Base-by-base conservation (phyloP, 2,888 invertebrate genomes). In the Epinotia bilunana region DNA sequence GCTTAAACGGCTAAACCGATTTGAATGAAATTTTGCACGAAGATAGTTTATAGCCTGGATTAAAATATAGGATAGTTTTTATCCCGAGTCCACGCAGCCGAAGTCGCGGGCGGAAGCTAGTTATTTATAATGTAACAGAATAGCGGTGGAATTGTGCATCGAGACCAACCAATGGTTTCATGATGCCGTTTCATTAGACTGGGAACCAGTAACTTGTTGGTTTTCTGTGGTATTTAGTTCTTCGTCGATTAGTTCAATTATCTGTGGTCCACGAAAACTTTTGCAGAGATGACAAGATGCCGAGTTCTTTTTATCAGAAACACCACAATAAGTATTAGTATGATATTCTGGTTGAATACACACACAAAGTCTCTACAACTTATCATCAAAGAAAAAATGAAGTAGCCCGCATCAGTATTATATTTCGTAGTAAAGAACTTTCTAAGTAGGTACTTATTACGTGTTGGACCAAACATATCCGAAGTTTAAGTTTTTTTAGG, bases 261-360 rank as follows among this genome's bases (percentile, higher is more conserved):
- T n/a, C n/a, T 53, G 53, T 53, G 53, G 1, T 53, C 7, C n/a
- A n/a, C 53, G 53, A 53, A 61, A 61, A 61, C 3, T n/a, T 28
- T 61, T 28, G 61, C n/a, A n/a, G 33, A 9, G 33, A 61, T 61
- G 61, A 61, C 61, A 61, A n/a, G 33, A 3, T 61, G 33, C n/a
- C 33, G 7, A 13, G 33, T n/a, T 53, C 13, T 53, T n/a, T 53
- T 7, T n/a, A n/a, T 53, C 7, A n/a, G 12, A 46, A 13, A 13
- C 4, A 6, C 2, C 16, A 49, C 16, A 49, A 16, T 46, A n/a
- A n/a, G n/a, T n/a, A 46, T 4, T 49, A 16, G 0, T 49, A 49
- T 49, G 49, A 6, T 49, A 16, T 49, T 49, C 4, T 33, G 39
- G 39, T 7, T 39, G 9, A 39, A 39, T n/a, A 53, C 0, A 53